Conservation (phyloP, 1,140 invertebrate genomes). For the Nephotettix cincticeps region DNA sequence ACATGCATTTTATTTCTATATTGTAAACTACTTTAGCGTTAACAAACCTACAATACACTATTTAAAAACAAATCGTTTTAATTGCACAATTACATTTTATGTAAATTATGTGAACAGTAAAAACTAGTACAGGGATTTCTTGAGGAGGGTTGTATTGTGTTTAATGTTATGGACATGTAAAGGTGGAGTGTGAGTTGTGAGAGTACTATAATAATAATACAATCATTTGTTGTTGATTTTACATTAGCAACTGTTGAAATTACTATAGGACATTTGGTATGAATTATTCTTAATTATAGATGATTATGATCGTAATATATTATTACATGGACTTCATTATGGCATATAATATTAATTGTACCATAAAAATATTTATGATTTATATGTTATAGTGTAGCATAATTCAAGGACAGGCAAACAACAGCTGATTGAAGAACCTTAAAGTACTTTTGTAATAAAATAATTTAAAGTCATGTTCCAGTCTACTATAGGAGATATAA, state of each 20-base stretch:
- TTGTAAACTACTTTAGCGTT: slow-evolving; percentile 21
- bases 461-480: too few relatives aligned
- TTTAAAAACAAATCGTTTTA: background rate
- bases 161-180: background rate
- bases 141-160: background rate
- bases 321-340: slow-evolving; percentile 19
- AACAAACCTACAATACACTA: slow-evolving; percentile 20
- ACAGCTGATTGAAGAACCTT: too few relatives aligned
- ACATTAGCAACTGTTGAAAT: slow-evolving; percentile 20
- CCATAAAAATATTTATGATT: slow-evolving; percentile 16
- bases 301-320: slow-evolving; percentile 19
- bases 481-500: too few relatives aligned
- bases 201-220: slow-evolving; percentile 8
- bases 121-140: slow-evolving; percentile 19
- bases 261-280: slow-evolving; percentile 13
- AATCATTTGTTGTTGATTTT: slow-evolving; percentile 28
- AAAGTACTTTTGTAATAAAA: too few relatives aligned
- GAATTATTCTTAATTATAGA: slow-evolving; percentile 21
- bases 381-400: slow-evolving; percentile 17
- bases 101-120: background rate
- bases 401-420: background rate
- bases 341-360: slow-evolving; percentile 14
- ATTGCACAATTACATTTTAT: slow-evolving; percentile 1
- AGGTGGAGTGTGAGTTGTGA: background rate
- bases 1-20: slow-evolving; percentile 11